phyloP scores from a whole-genome alignment of 1,140 invertebrate species.

The Acromyrmex echinatior region DNA sequence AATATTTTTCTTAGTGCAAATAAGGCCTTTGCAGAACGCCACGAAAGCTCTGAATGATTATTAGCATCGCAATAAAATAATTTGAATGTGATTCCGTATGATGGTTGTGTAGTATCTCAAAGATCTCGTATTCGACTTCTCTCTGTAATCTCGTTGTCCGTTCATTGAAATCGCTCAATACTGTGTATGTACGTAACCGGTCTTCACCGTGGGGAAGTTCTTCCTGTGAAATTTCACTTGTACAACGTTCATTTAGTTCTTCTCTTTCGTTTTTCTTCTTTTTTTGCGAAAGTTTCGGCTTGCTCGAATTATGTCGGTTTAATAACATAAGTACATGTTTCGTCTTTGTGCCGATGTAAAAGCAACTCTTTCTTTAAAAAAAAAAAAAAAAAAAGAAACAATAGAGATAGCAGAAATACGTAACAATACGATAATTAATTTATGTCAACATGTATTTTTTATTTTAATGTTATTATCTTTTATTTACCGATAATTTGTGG shows the following conservation, averaged over 20 bases:
- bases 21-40: background rate
- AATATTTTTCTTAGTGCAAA: background rate
- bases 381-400: background rate
- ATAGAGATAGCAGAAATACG: slow-evolving; percentile 5
- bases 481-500: background rate
- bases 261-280: slow-evolving; percentile 23
- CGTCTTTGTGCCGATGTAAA: slow-evolving; percentile 15
- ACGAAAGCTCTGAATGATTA: background rate
- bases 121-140: slow-evolving; percentile 31
- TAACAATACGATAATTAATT: background rate
- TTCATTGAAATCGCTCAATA: slow-evolving; percentile 41
- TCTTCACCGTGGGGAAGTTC: slow-evolving; percentile 42
- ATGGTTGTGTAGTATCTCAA: background rate
- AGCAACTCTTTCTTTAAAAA: slow-evolving; percentile 9
- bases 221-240: slow-evolving; percentile 60
- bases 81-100: background rate
- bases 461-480: background rate
- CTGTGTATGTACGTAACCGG: slow-evolving; percentile 34
- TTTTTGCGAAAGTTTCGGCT: slow-evolving; percentile 52
- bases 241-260: slow-evolving; percentile 41
- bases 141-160: slow-evolving; percentile 2
- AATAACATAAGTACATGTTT: slow-evolving; percentile 42
- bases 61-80: slow-evolving; percentile 7
- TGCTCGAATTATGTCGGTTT: slow-evolving; percentile 49
- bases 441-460: background rate